Conservation (phyloP, 2,888 invertebrate species). For the Ypsolopha scabrella region DNA sequence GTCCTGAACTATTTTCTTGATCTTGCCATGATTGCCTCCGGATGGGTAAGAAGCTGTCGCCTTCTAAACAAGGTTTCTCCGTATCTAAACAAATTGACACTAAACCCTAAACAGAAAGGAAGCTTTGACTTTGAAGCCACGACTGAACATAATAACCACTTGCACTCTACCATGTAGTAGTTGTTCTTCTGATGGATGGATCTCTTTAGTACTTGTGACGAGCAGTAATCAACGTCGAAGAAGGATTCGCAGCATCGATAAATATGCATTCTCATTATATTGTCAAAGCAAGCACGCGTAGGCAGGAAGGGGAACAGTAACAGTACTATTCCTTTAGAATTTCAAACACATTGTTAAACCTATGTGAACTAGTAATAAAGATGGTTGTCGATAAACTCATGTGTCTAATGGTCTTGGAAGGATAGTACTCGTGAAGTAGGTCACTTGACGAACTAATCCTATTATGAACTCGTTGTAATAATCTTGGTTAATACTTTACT, state of each 20-base stretch:
- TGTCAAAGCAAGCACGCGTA: slow-evolving; percentile 30
- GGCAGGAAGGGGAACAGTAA: too few species aligned
- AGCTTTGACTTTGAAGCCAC: slow-evolving; percentile 20
- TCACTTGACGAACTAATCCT: slow-evolving; percentile 57
- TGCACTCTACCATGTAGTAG: slow-evolving; percentile 4
- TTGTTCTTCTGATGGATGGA: slow-evolving; percentile 27
- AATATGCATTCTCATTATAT: slow-evolving; percentile 54
- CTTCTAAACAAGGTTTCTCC: too few species aligned
- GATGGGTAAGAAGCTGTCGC: too few species aligned
- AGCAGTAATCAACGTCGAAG: slow-evolving; percentile 16
- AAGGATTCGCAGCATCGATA: slow-evolving; percentile 20
- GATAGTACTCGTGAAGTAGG: slow-evolving; percentile 45
- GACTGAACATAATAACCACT: slow-evolving; percentile 23
- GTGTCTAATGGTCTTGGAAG: too few species aligned
- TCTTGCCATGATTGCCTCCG: too few species aligned
- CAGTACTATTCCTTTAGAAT: too few species aligned
- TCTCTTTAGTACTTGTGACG: slow-evolving; percentile 32
- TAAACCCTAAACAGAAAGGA: too few species aligned
- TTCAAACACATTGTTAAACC: too few species aligned
- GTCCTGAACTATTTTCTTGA: too few species aligned
- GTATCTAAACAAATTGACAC: too few species aligned
- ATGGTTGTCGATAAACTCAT: too few species aligned
- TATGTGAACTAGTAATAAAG: too few species aligned
- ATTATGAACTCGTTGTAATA: slow-evolving; percentile 62
- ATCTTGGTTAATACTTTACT: slow-evolving; percentile 32